Evolutionary conservation across 2,888 invertebrate species (phyloP), one percentile per base, ranked within the genome.

Genomic region (Pterostichus madidus): DNA sequence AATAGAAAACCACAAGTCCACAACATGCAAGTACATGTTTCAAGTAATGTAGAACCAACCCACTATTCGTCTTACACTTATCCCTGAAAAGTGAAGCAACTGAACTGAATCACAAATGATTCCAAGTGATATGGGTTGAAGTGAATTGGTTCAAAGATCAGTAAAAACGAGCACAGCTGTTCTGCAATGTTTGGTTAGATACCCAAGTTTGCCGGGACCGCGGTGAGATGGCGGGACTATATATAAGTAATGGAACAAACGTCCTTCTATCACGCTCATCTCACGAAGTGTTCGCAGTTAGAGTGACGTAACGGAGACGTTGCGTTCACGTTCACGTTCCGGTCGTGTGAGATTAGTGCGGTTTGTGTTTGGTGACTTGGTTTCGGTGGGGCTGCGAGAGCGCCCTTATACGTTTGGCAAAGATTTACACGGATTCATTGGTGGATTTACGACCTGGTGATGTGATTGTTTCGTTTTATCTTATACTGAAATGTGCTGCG

Each of bases 381-480:
- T 5, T 35, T 35, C 64, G 13, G 32, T 5, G 39, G 64, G 35
- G 39, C 35, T 64, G 35, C 64, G 64, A 15, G 17, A 56, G n/a
- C 64, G 15, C 4, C 4, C 24, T 68, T 35, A 35, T 35, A 71
- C 68, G 68, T 71, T 64, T 71, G 39, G 44, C 68, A 71, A 64
- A 71, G 68, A 71, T 71, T 71, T 71, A 71, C 68, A 71, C 68
- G 44, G 68, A 71, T 71, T 71, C 68, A 71, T 71, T 71, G 68
- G 44, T 39, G 44, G 68, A 71, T 71, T 71, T 71, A 71, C 68
- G 68, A 71, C 17, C 44, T 71, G 44, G 68, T 71, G 44, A 71
- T 71, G 68, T 39, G 68, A 71, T 71, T 71, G 68, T 44, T 71
- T 44, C 68, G 44, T 71, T 71, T 56, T 71, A 71, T 71, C 64